phyloP scores from a whole-genome alignment of 1,140 invertebrate species.

The Mamestra configurata region DNA sequence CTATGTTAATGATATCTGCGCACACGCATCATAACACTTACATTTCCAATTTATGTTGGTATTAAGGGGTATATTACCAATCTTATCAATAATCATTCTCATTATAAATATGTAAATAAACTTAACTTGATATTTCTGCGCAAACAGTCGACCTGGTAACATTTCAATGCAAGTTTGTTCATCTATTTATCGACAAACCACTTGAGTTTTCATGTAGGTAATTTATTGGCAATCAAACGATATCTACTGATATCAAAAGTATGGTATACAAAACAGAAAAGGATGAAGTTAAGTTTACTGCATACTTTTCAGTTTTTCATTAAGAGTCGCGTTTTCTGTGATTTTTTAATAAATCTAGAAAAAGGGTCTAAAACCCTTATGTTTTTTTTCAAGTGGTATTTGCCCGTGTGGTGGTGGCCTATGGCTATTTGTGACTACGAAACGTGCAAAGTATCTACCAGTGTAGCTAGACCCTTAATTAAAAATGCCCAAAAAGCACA shows the following conservation, averaged over 20 bases:
- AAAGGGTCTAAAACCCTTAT: no score
- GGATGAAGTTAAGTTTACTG: no score
- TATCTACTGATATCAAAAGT: neutral
- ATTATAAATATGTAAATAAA: neutral
- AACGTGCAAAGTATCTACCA: no score
- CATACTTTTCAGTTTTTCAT: no score
- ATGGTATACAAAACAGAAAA: neutral
- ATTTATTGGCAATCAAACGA: slow-evolving; percentile 15
- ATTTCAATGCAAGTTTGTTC: neutral
- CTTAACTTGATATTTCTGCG: neutral
- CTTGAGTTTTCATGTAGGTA: slow-evolving; percentile 2
- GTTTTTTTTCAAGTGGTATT: no score
- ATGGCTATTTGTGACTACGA: no score
- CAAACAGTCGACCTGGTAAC: neutral
- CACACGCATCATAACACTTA: neutral
- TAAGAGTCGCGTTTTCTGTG: no score
- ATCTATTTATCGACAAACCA: neutral
- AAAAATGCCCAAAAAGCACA: no score
- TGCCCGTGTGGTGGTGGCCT: no score
- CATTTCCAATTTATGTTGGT: neutral
- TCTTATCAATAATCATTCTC: neutral
- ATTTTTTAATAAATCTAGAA: no score
- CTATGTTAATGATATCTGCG: neutral
- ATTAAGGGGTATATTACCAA: neutral
- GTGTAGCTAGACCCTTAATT: no score